Base-by-base conservation (phyloP, 2,888 invertebrate genomes). In the Phortica okadai region DNA sequence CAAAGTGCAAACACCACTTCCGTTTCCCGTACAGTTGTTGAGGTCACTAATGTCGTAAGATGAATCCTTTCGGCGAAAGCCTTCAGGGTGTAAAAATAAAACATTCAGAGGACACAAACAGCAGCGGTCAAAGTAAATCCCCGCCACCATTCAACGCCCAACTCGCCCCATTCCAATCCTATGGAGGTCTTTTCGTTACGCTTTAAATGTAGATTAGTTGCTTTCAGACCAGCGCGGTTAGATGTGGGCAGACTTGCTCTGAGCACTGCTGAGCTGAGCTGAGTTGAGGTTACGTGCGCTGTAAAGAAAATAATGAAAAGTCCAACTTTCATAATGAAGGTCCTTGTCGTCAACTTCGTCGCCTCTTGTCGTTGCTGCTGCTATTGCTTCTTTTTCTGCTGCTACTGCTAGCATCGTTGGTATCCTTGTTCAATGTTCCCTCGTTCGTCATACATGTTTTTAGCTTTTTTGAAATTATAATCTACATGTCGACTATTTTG, bases 41-140 rank as follows among this genome's bases (percentile, higher is more conserved):
- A 88, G 89, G 89, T 89, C 89, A 89, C 86, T 84, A 82, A 84
- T 88, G 87, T 89, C 87, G 87, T 89, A 89, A 89, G 89, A 89
- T 87, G 88, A 88, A 88, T 89, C 88, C 88, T 85, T 89, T 85
- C 78, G 84, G 85, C 85, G 81, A 84, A 85, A 86, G 87, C 89
- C 86, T 88, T 85, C 80, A 80, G 87, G 86, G 86, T 83, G 88
- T 83, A 85, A 86, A 89, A 85, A 89, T 88, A 86, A 88, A 88
- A 87, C 88, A 86, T 81, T 77, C 82, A 59, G 58, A 33, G 66
- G 76, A 64, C 66, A 54, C 72, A 74, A 70, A 54, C 50, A 50
- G 50, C 14, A 14, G 6, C 50, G 2, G 50, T 3, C 1, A 50
- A 50, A 14, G 50, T 50, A 11, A 50, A 8, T 50, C 50, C 14